Base-by-base conservation (phyloP, 2,888 invertebrate species). In the Pristionchus mayeri region DNA sequence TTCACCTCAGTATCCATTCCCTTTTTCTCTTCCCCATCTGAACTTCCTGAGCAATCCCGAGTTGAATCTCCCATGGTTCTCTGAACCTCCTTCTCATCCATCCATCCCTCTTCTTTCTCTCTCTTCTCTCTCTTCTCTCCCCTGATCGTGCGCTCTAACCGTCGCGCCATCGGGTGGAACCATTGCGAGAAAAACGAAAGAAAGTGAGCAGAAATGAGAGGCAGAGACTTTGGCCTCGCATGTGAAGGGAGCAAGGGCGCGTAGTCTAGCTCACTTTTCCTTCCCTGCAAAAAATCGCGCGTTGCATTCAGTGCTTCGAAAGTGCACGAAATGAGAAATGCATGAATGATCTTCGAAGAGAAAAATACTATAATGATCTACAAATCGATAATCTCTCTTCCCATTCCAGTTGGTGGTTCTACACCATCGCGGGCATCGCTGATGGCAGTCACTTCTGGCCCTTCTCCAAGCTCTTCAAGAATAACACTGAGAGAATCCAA, bases 391-490 rank as follows among this genome's bases (percentile, higher is more conserved):
- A 54, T 24, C n/a, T n/a, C 21, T n/a, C 11, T 63, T 13, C 30
- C 16, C 18, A 63, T 63, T 63, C 21, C 37, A 63, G 63, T 30
- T 92, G 92, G 92, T 89, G 90, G 80, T 88, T 91, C 54, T 92
- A 92, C 86, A 92, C 92, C 0, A 83, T 91, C 30, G 85, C 89
- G 82, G 92, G 92, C 27, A 87, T 91, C 27, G 90, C 92, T 50
- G 92, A 92, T 76, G 92, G 92, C 76, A 90, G 89, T 13, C 92
- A 92, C 84, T 92, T 92, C 88, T 92, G 90, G 91, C 92, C 92
- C 78, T 88, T 86, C 86, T 90, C 90, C 4, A 81, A 85, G 34
- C 87, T 91, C 16, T 92, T 92, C 87, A 87, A 85, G 71, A 89
- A 87, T 85, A 88, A 86, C 83, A 87, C 84, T 18, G 92, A 92